Conservation (phyloP, 2,888 invertebrate genomes). For the Parochlus steinenii region DNA sequence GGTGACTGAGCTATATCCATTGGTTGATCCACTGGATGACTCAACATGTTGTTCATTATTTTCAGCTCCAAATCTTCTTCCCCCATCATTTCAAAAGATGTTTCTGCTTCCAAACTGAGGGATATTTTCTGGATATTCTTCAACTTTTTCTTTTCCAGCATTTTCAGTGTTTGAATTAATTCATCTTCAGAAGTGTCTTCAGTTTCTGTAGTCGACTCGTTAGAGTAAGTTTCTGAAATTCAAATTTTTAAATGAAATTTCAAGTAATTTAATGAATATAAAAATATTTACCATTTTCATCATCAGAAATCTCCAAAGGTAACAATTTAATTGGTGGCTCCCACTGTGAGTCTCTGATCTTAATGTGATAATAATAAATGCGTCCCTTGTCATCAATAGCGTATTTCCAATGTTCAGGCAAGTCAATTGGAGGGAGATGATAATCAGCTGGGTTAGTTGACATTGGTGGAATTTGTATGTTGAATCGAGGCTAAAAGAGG, state of each 20-base stretch:
- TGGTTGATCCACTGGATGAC: conserved; percentile 6
- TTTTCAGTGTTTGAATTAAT: conserved; percentile 24
- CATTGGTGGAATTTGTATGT: conserved; percentile 14
- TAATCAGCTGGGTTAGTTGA: conserved; percentile 24
- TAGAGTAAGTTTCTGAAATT: neutral
- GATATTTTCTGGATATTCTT: too few relatives aligned
- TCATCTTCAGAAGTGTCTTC: conserved; percentile 19
- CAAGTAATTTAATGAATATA: too few relatives aligned
- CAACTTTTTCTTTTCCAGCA: conserved; percentile 24
- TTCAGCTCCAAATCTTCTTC: conserved; percentile 11
- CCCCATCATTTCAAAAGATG: too few relatives aligned
- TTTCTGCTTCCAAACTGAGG: too few relatives aligned
- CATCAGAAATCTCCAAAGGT: conserved; percentile 31
- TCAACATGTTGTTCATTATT: conserved; percentile 7
- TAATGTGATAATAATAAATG: conserved; percentile 81
- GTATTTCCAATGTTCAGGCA: conserved; percentile 80
- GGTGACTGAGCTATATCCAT: conserved; percentile 5
- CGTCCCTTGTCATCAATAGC: conserved; percentile 68
- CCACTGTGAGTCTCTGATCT: conserved; percentile 64
- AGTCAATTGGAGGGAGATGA: conserved; percentile 34
- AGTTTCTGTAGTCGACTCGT: conserved; percentile 8
- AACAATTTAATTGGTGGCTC: conserved; percentile 38
- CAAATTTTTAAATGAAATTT: neutral
- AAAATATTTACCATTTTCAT: conserved; percentile 32
- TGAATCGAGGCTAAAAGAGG: conserved; percentile 8